Evolutionary conservation across 2,888 invertebrate species (phyloP).

Genomic region (Chironomus tentans): DNA sequence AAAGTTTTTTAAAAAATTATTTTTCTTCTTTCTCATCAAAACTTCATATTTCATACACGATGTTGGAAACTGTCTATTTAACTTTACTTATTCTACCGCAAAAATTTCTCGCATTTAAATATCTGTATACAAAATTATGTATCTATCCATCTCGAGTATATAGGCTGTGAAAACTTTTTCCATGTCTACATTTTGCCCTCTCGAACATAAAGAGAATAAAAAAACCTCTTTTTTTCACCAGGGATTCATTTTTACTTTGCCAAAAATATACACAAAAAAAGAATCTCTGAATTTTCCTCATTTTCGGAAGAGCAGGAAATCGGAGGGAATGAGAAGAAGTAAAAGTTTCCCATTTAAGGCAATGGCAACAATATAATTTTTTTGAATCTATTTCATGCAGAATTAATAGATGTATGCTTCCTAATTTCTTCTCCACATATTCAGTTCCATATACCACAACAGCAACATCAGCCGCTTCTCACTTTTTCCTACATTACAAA

Average conservation of each 20-base stretch:
- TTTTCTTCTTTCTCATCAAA: conserved; percentile 13
- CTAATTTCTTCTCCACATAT: background rate
- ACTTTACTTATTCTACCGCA: conserved; percentile 2
- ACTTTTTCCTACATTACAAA: background rate
- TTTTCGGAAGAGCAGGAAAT: background rate
- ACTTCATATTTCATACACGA: conserved; percentile 18
- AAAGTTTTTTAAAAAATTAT: background rate
- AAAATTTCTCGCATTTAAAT: background rate
- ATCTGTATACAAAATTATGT: background rate
- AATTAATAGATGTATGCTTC: conserved; percentile 25
- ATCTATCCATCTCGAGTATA: background rate
- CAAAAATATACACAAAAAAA: background rate
- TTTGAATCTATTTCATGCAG: conserved; percentile 27
- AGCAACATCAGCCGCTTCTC: background rate
- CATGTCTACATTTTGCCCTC: background rate
- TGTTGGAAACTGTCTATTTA: conserved; percentile 23
- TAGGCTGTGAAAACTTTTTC: background rate
- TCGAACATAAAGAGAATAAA: too few relatives aligned
- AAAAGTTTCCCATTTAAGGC: background rate
- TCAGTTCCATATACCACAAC: background rate
- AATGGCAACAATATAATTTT: conserved; percentile 4
- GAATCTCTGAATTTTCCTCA: conserved; percentile 18
- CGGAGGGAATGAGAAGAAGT: background rate
- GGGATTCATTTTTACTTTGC: background rate
- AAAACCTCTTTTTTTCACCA: background rate